Evolutionary conservation across 2,797 vertebrate genomes (phyloP).

Genomic region (Lithobates sylvaticus): DNA sequence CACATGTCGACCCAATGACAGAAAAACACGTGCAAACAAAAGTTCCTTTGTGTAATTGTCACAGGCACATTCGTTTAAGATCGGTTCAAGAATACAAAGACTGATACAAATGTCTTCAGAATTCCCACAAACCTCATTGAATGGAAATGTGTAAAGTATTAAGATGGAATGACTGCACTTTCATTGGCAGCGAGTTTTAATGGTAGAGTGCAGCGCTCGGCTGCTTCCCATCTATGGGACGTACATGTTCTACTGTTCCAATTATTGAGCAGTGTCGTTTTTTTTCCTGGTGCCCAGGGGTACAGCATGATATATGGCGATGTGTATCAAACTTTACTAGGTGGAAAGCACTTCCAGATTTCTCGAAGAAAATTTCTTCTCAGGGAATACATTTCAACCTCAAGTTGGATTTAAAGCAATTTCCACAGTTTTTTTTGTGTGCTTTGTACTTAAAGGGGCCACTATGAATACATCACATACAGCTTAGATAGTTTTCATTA

Average conservation of each 20-base stretch:
- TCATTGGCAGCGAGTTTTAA: constrained; percentile 34
- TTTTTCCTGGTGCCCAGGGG: constrained; percentile 26
- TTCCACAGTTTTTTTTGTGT: background rate
- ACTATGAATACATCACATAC: background rate
- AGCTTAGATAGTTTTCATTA: background rate
- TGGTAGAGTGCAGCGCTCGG: constrained; percentile 15
- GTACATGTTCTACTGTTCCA: constrained; percentile 16
- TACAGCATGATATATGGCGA: constrained; percentile 20
- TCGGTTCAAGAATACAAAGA: constrained; percentile 10
- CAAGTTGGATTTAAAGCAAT: constrained; percentile 10
- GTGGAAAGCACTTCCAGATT: constrained; percentile 45
- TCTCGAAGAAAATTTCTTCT: background rate
- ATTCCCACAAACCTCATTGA: background rate
- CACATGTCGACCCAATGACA: background rate
- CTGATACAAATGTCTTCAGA: background rate
- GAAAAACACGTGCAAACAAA: background rate
- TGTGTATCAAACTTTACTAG: constrained; percentile 42
- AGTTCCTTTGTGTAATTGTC: background rate
- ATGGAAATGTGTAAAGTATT: constrained; percentile 39
- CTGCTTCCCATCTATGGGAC: constrained; percentile 27
- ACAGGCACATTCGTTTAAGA: background rate
- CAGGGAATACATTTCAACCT: constrained; percentile 12
- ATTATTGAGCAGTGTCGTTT: constrained; percentile 6
- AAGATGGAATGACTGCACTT: constrained; percentile 30
- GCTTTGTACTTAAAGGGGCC: background rate